Base-by-base conservation (phyloP, 1,140 invertebrate genomes). In the Carcinoscorpius rotundicauda region DNA sequence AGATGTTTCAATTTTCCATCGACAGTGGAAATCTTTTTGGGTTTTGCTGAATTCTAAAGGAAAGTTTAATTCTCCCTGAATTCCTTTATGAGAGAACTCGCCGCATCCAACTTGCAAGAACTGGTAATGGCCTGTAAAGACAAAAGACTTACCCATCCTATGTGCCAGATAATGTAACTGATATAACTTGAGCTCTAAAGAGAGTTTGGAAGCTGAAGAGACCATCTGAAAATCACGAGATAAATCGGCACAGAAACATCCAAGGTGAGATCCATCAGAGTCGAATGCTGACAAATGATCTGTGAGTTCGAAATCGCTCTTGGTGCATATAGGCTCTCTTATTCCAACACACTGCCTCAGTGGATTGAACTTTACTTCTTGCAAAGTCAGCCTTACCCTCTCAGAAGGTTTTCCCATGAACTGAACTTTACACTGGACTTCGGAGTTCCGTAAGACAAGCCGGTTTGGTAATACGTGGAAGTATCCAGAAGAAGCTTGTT, bases 101-200 rank as follows among this genome's bases (percentile, higher is more conserved):
- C 56, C 56, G 56, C 56, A 57, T 57, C 56, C 56, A 10, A 57
- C 56, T 57, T 57, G 56, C 48, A 57, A 29, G 48, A 57, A 57
- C 9, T 57, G 10, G 29, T 29, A 60, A 9, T 60, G 29, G 29
- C 59, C 59, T 49, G 11, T 4, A 29, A 60, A 60, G n/a, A 60
- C 49, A 10, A 60, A 60, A 60, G n/a, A 10, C 3, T 3, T 4
- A 48, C 4, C 10, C 10, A 48, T 49, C 49, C 59, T 48, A 49
- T 60, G 59, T 5, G 59, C 59, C 29, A 60, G 49, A 29, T 60
- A 60, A 49, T 60, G 59, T n/a, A 60, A 48, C 9, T 60, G n/a
- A 49, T 60, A 49, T 4, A 60, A 49, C 5, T 10, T 11, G 10
- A 60, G 10, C 5, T 48, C 4, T 1, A 49, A 3, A 5, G 29